Conservation (phyloP, 1,140 invertebrate genomes). For the Brachionus rubens region DNA sequence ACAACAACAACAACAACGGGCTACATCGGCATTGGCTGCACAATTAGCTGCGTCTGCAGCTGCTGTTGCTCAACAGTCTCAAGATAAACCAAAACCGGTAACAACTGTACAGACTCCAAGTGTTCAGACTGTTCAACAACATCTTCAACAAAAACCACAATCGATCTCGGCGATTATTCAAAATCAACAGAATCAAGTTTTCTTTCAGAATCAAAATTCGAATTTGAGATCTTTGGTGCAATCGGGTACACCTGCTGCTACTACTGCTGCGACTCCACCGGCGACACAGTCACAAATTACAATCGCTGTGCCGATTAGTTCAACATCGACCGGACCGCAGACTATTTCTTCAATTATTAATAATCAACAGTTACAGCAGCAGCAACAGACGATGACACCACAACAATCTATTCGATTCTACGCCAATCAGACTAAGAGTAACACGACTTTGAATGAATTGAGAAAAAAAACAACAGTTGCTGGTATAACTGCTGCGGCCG, state of each 20-base stretch:
- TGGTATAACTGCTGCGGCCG: not conserved
- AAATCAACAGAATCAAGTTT: slow-evolving; percentile 22
- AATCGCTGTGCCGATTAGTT: not conserved
- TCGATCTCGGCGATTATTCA: slow-evolving; percentile 21
- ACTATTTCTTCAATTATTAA: slow-evolving; percentile 44
- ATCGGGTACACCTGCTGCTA: not conserved
- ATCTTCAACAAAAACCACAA: slow-evolving; percentile 21
- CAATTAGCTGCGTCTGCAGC: slow-evolving; percentile 37
- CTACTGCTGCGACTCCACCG: not conserved
- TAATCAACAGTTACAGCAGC: slow-evolving; percentile 18
- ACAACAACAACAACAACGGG: slow-evolving; percentile 24
- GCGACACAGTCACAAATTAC: slow-evolving; percentile 5
- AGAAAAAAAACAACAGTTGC: slow-evolving; percentile 38
- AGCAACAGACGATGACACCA: not conserved
- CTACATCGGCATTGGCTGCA: slow-evolving; percentile 13
- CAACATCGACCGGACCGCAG: not conserved
- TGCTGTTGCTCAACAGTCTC: slow-evolving; percentile 21
- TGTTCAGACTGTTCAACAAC: slow-evolving; percentile 42
- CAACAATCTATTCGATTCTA: slow-evolving; percentile 18
- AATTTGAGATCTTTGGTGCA: slow-evolving; percentile 15
- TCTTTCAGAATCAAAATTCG: slow-evolving; percentile 4
- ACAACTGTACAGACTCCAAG: not conserved
- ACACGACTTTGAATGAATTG: not conserved
- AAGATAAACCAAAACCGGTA: not conserved
- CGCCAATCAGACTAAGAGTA: not conserved